Percentiles rank a stretch among this genome's conserved stretches.
Evolutionary conservation across 1,140 invertebrate genomes (phyloP).

Genomic region (Trichoplusia ni): DNA sequence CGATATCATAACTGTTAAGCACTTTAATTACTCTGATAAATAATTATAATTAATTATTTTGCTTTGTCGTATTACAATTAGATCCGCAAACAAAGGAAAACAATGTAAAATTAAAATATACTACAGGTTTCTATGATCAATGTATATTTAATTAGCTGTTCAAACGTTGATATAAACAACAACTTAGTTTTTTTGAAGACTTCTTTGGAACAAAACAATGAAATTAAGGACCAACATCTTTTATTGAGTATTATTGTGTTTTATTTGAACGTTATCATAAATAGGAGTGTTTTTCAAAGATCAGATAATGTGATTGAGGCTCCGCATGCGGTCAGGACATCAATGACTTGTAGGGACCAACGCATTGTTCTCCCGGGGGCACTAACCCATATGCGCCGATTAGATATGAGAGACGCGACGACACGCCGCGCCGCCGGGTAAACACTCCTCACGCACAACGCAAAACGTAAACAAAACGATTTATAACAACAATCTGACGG

Average conservation of each 20-base stretch:
- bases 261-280: not conserved
- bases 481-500: slow-evolving; percentile 14
- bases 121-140: not conserved
- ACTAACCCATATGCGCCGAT: slow-evolving; percentile 74
- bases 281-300: slow-evolving; percentile 36
- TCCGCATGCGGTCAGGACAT: slow-evolving; percentile 17
- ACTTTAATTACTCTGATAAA: no score
- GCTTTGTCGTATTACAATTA: not conserved
- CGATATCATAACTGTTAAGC: no score
- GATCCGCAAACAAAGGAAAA: slow-evolving; percentile 12
- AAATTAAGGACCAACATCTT: not conserved
- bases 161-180: no score
- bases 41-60: no score
- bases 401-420: slow-evolving; percentile 62
- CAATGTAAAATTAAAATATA: slow-evolving; percentile 3
- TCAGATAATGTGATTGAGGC: slow-evolving; percentile 52
- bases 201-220: not conserved
- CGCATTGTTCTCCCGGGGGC: slow-evolving; percentile 77
- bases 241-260: slow-evolving; percentile 4
- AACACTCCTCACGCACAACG: slow-evolving; percentile 44
- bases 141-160: not conserved
- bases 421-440: slow-evolving; percentile 45
- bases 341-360: slow-evolving; percentile 60
- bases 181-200: no score
- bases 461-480: slow-evolving; percentile 23